phyloP scores from a whole-genome alignment of 2,888 invertebrate species.

The Crepidodera aurea region DNA sequence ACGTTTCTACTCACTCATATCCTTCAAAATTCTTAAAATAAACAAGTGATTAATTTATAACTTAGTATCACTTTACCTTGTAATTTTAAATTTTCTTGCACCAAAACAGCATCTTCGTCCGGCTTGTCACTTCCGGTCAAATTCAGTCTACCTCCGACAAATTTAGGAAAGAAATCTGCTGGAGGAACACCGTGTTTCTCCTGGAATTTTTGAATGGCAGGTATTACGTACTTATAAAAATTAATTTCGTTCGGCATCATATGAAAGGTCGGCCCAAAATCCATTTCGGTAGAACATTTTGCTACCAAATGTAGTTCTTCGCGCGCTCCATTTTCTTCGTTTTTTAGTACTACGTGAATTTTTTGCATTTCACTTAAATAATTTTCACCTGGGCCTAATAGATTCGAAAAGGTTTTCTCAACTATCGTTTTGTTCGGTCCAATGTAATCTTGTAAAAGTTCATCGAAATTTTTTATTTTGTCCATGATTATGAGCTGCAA shows the following conservation, averaged over 20 bases:
- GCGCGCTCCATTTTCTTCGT: background rate
- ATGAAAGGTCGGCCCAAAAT: background rate
- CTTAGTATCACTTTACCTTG: too few relatives aligned
- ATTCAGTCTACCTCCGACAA: conserved; percentile 57
- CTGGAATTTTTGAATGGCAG: conserved; percentile 59
- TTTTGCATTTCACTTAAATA: conserved; percentile 29
- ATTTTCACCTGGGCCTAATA: conserved; percentile 31
- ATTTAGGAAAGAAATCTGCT: conserved; percentile 60
- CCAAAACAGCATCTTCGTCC: conserved; percentile 63
- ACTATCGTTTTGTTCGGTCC: conserved; percentile 14
- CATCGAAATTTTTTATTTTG: conserved; percentile 11
- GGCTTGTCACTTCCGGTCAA: conserved; percentile 48
- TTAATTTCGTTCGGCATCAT: conserved; percentile 63
- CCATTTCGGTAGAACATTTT: background rate
- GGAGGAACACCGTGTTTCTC: conserved; percentile 56
- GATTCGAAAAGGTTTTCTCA: background rate
- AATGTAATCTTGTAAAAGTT: conserved; percentile 21
- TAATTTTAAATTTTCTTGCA: conserved; percentile 63
- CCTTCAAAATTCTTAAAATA: too few relatives aligned
- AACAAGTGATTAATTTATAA: too few relatives aligned
- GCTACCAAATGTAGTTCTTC: conserved; percentile 14
- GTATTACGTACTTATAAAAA: conserved; percentile 61
- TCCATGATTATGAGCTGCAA: background rate
- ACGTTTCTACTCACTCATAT: too few relatives aligned
- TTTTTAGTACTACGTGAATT: conserved; percentile 21